Conservation (phyloP, 2,797 vertebrate species). For the Pelobates cultripes region DNA sequence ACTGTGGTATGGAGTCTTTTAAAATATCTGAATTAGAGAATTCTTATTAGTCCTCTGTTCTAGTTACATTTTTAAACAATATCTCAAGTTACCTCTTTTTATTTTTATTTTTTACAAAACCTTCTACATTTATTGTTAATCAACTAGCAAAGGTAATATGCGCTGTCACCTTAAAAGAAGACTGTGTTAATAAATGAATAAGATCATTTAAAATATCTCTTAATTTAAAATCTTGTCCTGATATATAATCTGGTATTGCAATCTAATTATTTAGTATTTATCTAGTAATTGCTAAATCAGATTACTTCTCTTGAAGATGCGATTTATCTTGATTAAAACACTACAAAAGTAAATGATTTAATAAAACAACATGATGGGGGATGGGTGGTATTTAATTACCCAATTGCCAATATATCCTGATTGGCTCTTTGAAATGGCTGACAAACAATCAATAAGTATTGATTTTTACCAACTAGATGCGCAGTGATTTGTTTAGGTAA, state of each 20-base stretch:
- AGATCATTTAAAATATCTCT: conserved; percentile 6
- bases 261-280: conserved; percentile 70
- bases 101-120: no score
- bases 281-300: conserved; percentile 69
- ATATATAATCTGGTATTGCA: conserved; percentile 63
- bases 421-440: conserved; percentile 60
- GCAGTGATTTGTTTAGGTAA: conserved; percentile 51
- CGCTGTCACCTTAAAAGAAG: no score
- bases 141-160: no score
- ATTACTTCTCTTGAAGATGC: conserved; percentile 70
- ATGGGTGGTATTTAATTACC: conserved; percentile 71
- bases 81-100: no score
- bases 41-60: no score
- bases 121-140: no score
- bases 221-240: conserved; percentile 55
- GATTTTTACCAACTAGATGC: conserved; percentile 59
- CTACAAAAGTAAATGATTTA: conserved; percentile 60
- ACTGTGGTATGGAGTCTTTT: no score
- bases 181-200: background rate
- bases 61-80: no score
- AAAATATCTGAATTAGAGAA: no score
- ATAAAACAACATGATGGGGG: conserved; percentile 57
- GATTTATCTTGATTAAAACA: conserved; percentile 70
- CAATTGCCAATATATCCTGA: conserved; percentile 67
- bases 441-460: conserved; percentile 59